A percentile compares a stretch with the other conserved stretches of the same genome.
Evolutionary conservation across 92 coral and sea anemone genomes (phyloP).

Genomic region (Paragorgia papillata): DNA sequence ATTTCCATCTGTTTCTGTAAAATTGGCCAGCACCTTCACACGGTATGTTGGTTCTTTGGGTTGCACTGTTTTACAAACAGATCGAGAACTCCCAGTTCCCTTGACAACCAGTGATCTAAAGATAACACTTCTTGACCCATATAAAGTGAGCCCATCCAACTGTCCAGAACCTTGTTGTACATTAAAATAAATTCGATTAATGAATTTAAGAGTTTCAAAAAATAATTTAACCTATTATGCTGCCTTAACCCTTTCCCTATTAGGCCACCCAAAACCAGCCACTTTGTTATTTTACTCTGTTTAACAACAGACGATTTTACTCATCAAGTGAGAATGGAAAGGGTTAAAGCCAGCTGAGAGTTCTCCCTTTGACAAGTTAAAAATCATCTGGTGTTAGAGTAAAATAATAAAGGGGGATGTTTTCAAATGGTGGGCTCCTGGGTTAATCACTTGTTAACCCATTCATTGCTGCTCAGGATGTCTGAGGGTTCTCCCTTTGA

Average conservation of each 20-base stretch:
- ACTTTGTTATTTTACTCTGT: neutral
- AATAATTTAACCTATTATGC: too few species aligned
- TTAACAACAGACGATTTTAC: neutral
- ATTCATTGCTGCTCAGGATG: too few species aligned
- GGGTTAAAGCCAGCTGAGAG: too few species aligned
- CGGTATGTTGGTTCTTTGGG: conserved; percentile 25
- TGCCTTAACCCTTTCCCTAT: neutral
- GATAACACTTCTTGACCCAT: conserved; percentile 78
- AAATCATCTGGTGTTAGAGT: too few species aligned
- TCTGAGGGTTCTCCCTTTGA: too few species aligned
- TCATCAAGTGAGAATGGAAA: neutral
- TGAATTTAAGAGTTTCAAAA: neutral
- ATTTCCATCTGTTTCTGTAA: conserved; percentile 61
- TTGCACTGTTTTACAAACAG: conserved; percentile 69
- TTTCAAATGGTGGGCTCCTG: too few species aligned
- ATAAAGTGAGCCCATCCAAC: conserved; percentile 66
- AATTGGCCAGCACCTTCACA: conserved; percentile 57
- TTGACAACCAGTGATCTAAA: conserved; percentile 78
- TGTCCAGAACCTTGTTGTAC: neutral
- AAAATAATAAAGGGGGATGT: too few species aligned
- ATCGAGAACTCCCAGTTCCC: conserved; percentile 36
- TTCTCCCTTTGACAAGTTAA: too few species aligned
- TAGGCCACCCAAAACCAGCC: neutral
- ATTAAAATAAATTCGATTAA: neutral
- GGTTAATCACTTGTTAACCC: too few species aligned